Conservation (phyloP, 2,797 vertebrate species). For the Choloepus didactylus region DNA sequence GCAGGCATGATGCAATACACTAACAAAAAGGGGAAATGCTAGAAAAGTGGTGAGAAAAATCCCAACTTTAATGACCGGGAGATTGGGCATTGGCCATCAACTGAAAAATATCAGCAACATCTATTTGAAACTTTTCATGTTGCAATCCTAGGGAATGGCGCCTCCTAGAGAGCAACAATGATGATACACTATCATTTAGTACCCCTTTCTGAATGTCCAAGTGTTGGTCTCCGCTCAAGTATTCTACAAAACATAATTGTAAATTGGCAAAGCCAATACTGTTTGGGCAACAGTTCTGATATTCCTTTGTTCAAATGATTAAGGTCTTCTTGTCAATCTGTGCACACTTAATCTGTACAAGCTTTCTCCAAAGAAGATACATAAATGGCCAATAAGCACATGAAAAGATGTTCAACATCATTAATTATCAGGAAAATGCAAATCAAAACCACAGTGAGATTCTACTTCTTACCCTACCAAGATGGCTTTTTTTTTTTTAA, state of each 20-base stretch:
- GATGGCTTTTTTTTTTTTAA: too few relatives aligned
- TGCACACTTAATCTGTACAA: neutral
- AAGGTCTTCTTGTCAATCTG: neutral
- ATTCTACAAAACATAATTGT: neutral
- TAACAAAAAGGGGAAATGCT: neutral
- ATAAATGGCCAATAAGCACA: too few relatives aligned
- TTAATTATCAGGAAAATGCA: too few relatives aligned
- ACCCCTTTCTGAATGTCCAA: neutral
- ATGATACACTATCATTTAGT: neutral
- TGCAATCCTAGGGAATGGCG: conserved; percentile 4
- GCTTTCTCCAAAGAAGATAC: too few relatives aligned
- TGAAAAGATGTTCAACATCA: too few relatives aligned
- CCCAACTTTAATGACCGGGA: neutral
- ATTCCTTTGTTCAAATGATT: neutral
- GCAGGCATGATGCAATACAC: neutral
- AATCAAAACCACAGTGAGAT: too few relatives aligned
- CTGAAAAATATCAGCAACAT: neutral
- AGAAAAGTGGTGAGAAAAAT: neutral
- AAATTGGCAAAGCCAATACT: neutral
- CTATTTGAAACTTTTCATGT: neutral
- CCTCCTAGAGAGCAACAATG: conserved; percentile 17
- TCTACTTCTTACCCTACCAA: too few relatives aligned
- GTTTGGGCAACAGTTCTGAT: neutral
- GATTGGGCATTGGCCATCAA: neutral
- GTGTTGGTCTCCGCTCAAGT: accelerated